Evolutionary conservation across 64 coral and sea anemone species (phyloP).

Genomic region (Montipora sp.): DNA sequence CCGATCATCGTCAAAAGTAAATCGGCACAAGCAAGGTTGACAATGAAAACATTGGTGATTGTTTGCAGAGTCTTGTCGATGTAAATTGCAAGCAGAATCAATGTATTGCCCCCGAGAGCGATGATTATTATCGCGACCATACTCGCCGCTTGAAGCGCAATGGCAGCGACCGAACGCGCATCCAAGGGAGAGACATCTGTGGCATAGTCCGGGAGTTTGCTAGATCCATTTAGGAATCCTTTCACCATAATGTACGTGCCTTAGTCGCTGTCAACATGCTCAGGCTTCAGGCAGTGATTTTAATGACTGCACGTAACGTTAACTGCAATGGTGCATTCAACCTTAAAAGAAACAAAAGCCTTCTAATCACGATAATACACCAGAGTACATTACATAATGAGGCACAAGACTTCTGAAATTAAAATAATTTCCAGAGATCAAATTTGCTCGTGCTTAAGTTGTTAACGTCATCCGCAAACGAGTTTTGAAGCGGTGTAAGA

Average conservation of each 20-base stretch:
- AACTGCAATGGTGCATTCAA: neutral
- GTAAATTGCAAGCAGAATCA: constrained; percentile 89
- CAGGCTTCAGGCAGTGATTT: neutral
- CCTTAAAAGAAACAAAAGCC: constrained; percentile 12
- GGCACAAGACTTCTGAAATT: too few species aligned
- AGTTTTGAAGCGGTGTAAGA: neutral
- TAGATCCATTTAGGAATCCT: neutral
- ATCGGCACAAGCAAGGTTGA: constrained; percentile 85
- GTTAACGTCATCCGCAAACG: too few species aligned
- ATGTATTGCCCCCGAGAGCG: constrained; percentile 71
- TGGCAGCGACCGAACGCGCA: constrained; percentile 25
- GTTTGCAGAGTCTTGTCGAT: constrained; percentile 88
- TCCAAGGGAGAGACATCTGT: constrained; percentile 13
- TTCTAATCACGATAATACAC: neutral
- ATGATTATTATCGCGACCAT: constrained; percentile 75
- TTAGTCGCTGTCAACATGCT: constrained; percentile 3
- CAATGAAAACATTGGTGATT: constrained; percentile 85
- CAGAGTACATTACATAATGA: neutral
- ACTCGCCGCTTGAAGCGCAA: constrained; percentile 66
- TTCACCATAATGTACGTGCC: neutral
- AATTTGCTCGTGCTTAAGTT: neutral
- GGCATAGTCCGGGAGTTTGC: neutral
- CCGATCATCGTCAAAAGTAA: constrained; percentile 68
- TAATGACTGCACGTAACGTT: neutral
- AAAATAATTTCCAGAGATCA: neutral